Conservation (phyloP, 2,113 vertebrate genomes). For the Eulemur rufifrons region DNA sequence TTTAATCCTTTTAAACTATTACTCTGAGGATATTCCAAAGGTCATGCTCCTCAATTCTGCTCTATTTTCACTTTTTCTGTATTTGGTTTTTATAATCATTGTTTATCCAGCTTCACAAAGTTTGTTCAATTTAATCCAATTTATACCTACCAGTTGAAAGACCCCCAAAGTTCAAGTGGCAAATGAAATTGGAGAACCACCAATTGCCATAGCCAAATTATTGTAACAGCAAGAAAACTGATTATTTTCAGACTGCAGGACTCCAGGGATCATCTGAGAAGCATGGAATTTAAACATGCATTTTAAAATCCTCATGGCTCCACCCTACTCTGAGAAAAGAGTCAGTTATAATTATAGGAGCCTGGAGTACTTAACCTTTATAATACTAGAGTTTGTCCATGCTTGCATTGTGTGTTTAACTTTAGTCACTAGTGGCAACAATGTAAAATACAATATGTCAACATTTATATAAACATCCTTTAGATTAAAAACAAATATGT, state of each 20-base stretch:
- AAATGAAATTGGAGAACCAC: background rate
- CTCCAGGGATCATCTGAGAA: background rate
- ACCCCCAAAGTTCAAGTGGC: background rate
- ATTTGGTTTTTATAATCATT: background rate
- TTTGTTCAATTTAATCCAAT: slow-evolving; percentile 1
- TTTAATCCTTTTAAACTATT: slow-evolving; percentile 35
- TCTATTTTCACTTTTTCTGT: slow-evolving; percentile 37
- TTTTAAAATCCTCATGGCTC: background rate
- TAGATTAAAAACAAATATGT: slow-evolving; percentile 38
- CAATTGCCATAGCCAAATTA: background rate
- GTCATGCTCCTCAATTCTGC: background rate
- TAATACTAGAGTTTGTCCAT: background rate
- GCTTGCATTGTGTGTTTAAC: background rate
- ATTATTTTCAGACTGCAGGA: background rate
- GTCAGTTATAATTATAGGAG: background rate
- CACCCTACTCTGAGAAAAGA: background rate
- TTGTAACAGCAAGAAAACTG: background rate
- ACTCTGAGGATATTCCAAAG: background rate
- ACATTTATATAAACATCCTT: background rate
- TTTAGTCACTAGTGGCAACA: slow-evolving; percentile 15
- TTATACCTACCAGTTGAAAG: slow-evolving; percentile 20
- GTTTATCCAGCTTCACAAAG: slow-evolving; percentile 4
- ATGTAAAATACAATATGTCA: background rate
- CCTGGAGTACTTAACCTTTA: background rate
- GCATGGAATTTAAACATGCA: background rate